Conservation (phyloP, 2,113 vertebrate species). For the Microtus ochrogaster region DNA sequence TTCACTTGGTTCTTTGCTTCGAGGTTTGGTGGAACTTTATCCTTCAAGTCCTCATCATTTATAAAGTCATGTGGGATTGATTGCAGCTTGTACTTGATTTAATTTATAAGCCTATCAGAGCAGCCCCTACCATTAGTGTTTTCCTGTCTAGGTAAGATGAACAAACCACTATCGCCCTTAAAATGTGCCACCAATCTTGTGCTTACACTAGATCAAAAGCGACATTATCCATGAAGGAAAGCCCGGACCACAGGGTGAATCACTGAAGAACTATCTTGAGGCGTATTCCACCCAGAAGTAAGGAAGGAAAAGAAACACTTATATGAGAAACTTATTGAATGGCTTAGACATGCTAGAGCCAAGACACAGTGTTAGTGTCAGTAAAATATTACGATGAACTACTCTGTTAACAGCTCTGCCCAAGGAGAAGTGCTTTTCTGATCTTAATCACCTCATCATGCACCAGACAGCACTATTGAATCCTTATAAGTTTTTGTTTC, state of each 20-base stretch:
- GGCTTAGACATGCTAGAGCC: background rate
- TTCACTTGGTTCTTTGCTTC: slow-evolving; percentile 5
- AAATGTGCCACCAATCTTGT: background rate
- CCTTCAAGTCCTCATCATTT: background rate
- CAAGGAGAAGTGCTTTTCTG: background rate
- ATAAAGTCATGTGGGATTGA: background rate
- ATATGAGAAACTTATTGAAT: background rate
- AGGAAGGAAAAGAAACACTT: background rate
- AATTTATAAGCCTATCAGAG: slow-evolving; percentile 15
- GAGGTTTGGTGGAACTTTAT: background rate
- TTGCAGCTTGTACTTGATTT: background rate
- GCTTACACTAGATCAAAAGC: background rate
- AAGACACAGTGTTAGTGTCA: slow-evolving; percentile 9
- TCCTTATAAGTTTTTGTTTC: background rate
- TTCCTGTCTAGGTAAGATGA: background rate
- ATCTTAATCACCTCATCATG: background rate
- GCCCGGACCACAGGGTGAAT: background rate
- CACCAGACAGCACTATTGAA: background rate
- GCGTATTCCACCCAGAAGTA: background rate
- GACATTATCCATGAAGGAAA: background rate
- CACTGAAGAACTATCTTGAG: background rate
- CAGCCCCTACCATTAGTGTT: background rate
- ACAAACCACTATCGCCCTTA: background rate
- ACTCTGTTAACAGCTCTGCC: background rate
- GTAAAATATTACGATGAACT: background rate